Evolutionary conservation across 2,888 invertebrate genomes (phyloP).

Genomic region (Megastigmus dorsalis): DNA sequence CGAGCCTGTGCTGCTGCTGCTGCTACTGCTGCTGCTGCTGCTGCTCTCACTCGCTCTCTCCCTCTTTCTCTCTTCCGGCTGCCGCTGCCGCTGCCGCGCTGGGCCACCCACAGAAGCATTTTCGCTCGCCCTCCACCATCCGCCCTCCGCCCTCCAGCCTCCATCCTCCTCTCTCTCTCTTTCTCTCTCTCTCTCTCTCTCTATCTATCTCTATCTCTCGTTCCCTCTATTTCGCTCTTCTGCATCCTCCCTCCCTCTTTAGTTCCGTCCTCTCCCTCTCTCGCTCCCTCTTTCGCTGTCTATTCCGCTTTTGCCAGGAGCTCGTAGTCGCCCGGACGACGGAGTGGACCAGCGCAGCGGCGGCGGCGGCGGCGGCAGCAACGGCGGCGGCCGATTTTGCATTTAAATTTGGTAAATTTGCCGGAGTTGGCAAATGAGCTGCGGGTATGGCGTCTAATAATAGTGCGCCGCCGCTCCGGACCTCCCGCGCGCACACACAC

Average conservation of each 20-base stretch:
- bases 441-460: slow-evolving; percentile 71
- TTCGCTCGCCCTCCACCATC: too few species aligned
- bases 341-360: slow-evolving; percentile 54
- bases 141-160: too few species aligned
- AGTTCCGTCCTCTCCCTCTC: slow-evolving; percentile 42
- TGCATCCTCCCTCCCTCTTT: slow-evolving; percentile 30
- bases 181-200: slow-evolving; percentile 44
- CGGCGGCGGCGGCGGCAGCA: too few species aligned
- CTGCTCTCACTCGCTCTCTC: slow-evolving; percentile 46
- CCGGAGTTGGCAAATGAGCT: slow-evolving; percentile 73
- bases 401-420: slow-evolving; percentile 74
- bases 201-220: slow-evolving; percentile 48
- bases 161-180: slow-evolving; percentile 52
- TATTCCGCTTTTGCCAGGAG: slow-evolving; percentile 50
- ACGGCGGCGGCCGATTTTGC: slow-evolving; percentile 69
- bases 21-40: too few species aligned
- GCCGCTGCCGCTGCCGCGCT: too few species aligned
- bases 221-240: slow-evolving; percentile 37
- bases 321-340: slow-evolving; percentile 56
- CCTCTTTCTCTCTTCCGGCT: slow-evolving; percentile 44
- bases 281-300: slow-evolving; percentile 34
- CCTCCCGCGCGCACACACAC: too few species aligned
- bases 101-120: slow-evolving; percentile 56
- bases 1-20: slow-evolving; percentile 34
- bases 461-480: slow-evolving; percentile 32